A percentile compares a stretch with the other conserved stretches of the same genome.
Evolutionary conservation across 2,113 vertebrate species (phyloP).

Genomic region (Piprites chloris): DNA sequence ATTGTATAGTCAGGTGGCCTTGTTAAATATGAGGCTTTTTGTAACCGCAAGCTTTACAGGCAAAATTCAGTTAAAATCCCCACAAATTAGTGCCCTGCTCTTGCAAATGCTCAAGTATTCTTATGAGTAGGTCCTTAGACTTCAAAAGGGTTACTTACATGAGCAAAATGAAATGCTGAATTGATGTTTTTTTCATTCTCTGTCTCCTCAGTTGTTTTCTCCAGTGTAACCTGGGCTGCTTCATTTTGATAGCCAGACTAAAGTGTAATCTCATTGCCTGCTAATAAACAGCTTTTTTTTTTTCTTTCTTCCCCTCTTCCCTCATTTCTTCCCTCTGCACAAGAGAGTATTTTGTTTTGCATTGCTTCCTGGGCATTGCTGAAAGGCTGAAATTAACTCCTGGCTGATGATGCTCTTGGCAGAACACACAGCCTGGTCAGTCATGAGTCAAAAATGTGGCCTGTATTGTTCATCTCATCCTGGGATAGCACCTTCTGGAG

Average conservation of each 20-base stretch:
- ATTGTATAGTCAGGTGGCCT: not conserved
- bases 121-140: not conserved
- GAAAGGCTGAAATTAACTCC: not conserved
- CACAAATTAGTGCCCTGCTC: not conserved
- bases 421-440: not conserved
- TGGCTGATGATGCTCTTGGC: not conserved
- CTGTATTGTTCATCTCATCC: not conserved
- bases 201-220: not conserved
- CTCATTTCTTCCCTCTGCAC: rapidly evolving
- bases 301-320: too few species aligned
- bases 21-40: not conserved
- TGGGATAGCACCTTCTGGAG: rapidly evolving
- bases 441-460: not conserved
- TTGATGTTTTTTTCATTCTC: not conserved
- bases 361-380: not conserved
- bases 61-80: not conserved
- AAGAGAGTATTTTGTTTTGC: not conserved
- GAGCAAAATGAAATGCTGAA: not conserved
- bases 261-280: not conserved
- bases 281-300: not conserved
- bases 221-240: not conserved
- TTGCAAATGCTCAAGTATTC: not conserved
- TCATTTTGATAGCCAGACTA: not conserved
- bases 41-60: not conserved
- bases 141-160: not conserved